Base-by-base conservation (phyloP, 2,888 invertebrate species). In the Drosophila atripex region DNA sequence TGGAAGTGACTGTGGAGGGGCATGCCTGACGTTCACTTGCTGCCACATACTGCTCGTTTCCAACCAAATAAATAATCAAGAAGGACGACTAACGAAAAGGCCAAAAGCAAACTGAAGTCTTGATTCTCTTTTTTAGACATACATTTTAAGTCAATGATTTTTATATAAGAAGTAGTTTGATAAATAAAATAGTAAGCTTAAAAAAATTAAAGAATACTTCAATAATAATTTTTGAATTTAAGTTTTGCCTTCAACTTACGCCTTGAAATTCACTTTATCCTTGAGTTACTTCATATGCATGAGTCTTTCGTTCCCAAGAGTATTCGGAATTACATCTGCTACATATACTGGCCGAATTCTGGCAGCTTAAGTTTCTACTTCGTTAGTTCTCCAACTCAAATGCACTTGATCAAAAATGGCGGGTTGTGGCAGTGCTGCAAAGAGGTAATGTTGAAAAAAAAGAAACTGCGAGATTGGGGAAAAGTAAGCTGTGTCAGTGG, bases 351-450 rank as follows among this genome's bases (percentile, higher is more conserved):
- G 39, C 50, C 25, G 12, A 47, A 5, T 50, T 38, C 32, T 35
- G 30, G 57, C 78, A 70, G 73, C 74, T 77, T 71, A 60, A 73
- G 74, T 86, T 84, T 84, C 87, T 85, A 64, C 87, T 80, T 86
- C 73, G 82, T 79, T 85, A 79, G 74, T 50, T 80, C 66, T 68
- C 54, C 46, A 71, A 71, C 65, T 66, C 70, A 78, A 86, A 77
- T 86, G 85, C 82, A 79, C 82, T 82, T 77, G 82, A 79, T 85
- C 87, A 78, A 85, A 84, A 79, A 71, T 76, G 82, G 85, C 71
- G 75, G 74, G 58, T 57, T 65, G 64, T 47, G 64, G 16, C 77
- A 75, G 73, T 70, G 47, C 18, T 55, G 30, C 32, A 46, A 45
- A 25, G 9, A 61, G 51, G 55, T 54, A 54, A 41, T 51, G 35